These are phyloP conservation scores for Laticauda colubrina DNA, from an alignment of 2,113 vertebrate genomes.

Conservation along the genomic window DNA sequence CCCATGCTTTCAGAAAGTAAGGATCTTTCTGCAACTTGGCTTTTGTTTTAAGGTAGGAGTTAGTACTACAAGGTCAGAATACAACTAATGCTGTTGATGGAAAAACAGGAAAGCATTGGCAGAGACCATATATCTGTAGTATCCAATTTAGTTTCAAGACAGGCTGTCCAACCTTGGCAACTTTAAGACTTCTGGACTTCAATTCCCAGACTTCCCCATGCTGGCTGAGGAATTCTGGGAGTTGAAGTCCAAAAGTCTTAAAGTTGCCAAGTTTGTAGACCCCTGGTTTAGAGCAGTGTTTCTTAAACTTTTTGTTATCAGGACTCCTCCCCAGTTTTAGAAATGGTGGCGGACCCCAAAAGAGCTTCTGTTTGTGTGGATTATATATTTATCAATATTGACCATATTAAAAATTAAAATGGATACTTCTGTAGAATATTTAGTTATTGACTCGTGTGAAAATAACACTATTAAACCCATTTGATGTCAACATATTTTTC, in stretches of 20 bases:
- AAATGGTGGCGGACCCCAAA: not conserved
- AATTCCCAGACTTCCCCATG: not conserved
- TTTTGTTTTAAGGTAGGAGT: not conserved
- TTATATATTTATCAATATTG: not conserved
- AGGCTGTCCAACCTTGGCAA: not conserved
- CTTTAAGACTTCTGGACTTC: not conserved
- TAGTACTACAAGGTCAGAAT: not conserved
- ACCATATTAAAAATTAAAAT: not conserved
- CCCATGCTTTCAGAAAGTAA: not conserved
- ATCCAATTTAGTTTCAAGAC: not conserved
- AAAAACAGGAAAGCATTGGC: not conserved
- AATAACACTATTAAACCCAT: not conserved
- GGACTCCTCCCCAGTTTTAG: not conserved
- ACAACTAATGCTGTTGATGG: not conserved
- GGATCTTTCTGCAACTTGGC: not conserved
- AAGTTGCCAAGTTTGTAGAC: not conserved
- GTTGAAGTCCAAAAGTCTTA: not conserved
- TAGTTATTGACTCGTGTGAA: not conserved
- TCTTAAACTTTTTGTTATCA: not conserved
- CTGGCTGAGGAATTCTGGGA: not conserved
- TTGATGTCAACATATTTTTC: not conserved
- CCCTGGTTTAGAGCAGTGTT: not conserved
- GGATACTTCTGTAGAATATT: not conserved
- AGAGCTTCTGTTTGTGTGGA: not conserved
- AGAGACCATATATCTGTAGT: not conserved